Base-by-base conservation (phyloP, 2,797 vertebrate genomes). In the Semotilus atromaculatus region DNA sequence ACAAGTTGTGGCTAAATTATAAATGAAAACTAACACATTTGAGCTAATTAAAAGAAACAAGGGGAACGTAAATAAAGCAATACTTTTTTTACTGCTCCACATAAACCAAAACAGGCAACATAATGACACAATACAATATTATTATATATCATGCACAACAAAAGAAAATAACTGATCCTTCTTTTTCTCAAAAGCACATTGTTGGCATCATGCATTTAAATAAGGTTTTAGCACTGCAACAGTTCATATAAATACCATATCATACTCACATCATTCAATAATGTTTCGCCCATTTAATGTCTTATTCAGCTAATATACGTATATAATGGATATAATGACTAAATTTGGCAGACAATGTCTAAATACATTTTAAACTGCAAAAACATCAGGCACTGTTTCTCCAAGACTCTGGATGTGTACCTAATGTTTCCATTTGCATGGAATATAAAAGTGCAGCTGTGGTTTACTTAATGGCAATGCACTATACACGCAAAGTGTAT, bases 81-180 rank as follows among this genome's bases (percentile, higher is more conserved):
- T n/a, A 7, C 21, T 3, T 84, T 84, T 78, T 78, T 58, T 60
- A 84, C 64, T 45, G 19, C 66, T 67, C 40, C 48, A 78, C 82
- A 60, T 48, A 19, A 78, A 38, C 11, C 45, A 58, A 76, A 58
- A 31, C 36, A 84, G 1, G 68, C 45, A 53, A 70, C 48, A 60
- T 18, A 70, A 77, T 34, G 38, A 48, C 74, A 84, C n/a, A 83
- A 31, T 38, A 70, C 51, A 70, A 70, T 36, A 70, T 77, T 26
- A 60, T 29, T n/a, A 70, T 26, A 64, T 74, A 51, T 71, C 74
- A 78, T 84, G 74, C 82, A 83, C 19, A 83, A 51, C 13, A 76
- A 51, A 58, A 62, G 14, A 64, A 75, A 64, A 75, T 4, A 64
- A 7, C 18, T 62, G n/a, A 4, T 26, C 18, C n/a, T 72, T 62